Evolutionary conservation across 1,140 invertebrate species (phyloP), one percentile per base, ranked within the genome.

Genomic region (Trialeurodes vaporariorum): DNA sequence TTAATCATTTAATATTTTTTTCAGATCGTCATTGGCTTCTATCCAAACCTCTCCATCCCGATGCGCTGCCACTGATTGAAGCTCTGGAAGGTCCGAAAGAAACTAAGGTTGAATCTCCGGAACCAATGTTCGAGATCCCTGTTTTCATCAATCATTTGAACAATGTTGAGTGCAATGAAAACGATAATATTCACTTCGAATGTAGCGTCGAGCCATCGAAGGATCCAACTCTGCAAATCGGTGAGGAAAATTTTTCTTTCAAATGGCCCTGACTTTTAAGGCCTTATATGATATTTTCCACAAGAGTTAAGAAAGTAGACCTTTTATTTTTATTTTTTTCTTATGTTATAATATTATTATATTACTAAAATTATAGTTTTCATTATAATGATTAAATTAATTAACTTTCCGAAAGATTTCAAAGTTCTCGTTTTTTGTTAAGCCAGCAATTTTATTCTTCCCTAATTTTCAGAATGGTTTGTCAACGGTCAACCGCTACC

Each of bases 131-230:
- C 74, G 92, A 94, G 77, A 84, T 85, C 25, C 93, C 93, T 1
- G 87, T 94, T 5, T 95, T 96, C 74, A 93, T 94, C 63, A 87
- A 88, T 59, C 93, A 95, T 77, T 79, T 96, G 63, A 95, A 95
- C 76, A 93, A 96, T 74, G 87, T 95, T 13, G 86, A 92, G 73
- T 91, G 90, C 73, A 87, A 87, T 67, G 95, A 98, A 82, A 89
- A 89, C 63, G 92, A 96, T 68, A 90, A 89, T 68, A 91, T 89
- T 70, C 93, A 94, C 78, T 98, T 99, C 75, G 93, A 97, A 79
- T 96, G 93, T 76, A 89, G 90, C 71, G 92, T 98, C 2, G 90
- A 96, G 77, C 95, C 95, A 49, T 89, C 92, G 13, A 91, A 93
- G 77, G 95, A 98, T 80, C 94, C 94, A 1, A 96, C 92, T 13